Conservation (phyloP, 2,113 vertebrate genomes). For the Pituophis catenifer region DNA sequence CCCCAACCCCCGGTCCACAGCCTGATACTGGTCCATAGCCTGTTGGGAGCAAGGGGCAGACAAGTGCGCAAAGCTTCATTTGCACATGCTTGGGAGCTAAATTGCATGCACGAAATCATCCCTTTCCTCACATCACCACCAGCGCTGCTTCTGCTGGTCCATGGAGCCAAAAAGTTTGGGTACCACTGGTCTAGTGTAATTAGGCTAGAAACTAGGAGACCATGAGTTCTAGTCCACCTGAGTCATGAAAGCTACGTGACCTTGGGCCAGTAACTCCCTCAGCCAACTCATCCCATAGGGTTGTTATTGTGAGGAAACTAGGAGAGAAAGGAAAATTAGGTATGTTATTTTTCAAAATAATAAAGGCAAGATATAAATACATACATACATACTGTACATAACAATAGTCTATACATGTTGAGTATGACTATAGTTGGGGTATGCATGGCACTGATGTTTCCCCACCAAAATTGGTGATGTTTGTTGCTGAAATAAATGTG, state of each 20-base stretch:
- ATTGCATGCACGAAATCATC: not conserved
- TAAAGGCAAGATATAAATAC: not conserved
- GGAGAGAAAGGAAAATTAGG: not conserved
- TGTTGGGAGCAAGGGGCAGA: too few relatives aligned
- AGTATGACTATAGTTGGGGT: not conserved
- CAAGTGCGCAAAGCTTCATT: too few relatives aligned
- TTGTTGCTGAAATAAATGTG: not conserved
- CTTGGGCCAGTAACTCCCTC: not conserved
- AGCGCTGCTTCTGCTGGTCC: not conserved
- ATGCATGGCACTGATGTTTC: not conserved
- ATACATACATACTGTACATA: not conserved
- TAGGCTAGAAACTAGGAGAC: not conserved
- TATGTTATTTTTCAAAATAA: not conserved
- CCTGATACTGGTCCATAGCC: too few relatives aligned
- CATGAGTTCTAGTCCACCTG: not conserved
- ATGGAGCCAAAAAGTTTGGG: not conserved
- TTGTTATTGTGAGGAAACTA: not conserved
- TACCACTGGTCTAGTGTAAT: not conserved
- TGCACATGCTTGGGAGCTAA: not conserved
- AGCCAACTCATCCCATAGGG: not conserved
- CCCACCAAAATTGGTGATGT: not conserved
- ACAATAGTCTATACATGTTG: not conserved
- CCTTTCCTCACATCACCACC: not conserved
- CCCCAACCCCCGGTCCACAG: not conserved
- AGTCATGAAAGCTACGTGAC: not conserved